Base-by-base conservation (phyloP, 2,113 vertebrate genomes). In the Argyrosomus japonicus region DNA sequence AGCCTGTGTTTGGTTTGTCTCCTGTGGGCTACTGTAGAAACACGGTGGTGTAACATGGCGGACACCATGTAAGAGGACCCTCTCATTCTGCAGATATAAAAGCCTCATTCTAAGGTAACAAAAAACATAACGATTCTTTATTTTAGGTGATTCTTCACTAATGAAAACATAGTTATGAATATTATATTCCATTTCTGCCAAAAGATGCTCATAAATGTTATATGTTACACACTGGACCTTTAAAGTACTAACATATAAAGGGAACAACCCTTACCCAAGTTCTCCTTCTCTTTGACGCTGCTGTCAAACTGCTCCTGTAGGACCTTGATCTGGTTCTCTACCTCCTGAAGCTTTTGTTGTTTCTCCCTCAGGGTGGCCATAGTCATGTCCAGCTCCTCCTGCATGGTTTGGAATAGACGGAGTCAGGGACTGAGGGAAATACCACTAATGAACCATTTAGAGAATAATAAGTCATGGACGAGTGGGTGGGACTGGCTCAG, bases 361-460 rank as follows among this genome's bases (percentile, higher is more conserved):
- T 97, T 96, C 77, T 96, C 95, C 86, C 8, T 91, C 63, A 97
- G 89, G 19, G 94, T 96, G 53, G 91, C 84, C 95, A 96, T 92
- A 3, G 96, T 97, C 18, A 77, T 27, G 58, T 96, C 95, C 72
- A 97, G 95, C 77, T 97, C 96, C n/a, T 86, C 89, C 97, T 97
- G 84, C 56, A 68, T 15, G 11, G 57, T 10, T 87, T 68, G 17
- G 13, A 50, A 65, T 5, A 62, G 11, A 47, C 1, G n/a, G 5
- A 7, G 32, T 63, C 53, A 79, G 11, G 7, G 12, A 25, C 5
- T 2, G 1, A 19, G 7, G 2, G 6, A 62, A 71, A 58, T 25
- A 47, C 1, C 7, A 53, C 68, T 17, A 18, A 68, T 54, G 2
- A 43, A 53, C 4, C 4, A 77, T 75, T 78, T 25, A 3, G 51